phyloP scores from a whole-genome alignment of 2,888 invertebrate genomes.

The Arctia plantaginis region DNA sequence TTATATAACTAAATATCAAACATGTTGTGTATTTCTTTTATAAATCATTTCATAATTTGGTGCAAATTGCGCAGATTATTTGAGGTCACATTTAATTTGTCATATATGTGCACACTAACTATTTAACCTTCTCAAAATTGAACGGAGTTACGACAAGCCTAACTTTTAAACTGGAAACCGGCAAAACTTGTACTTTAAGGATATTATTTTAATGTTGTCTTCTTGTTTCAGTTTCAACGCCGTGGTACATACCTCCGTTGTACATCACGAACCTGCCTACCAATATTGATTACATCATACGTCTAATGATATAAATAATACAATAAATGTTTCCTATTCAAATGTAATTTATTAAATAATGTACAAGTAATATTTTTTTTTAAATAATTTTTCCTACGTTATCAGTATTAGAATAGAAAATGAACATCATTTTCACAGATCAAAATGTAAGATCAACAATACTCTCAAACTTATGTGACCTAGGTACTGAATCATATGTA shows the following conservation, averaged over 20 bases:
- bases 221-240: slow-evolving; percentile 71
- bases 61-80: slow-evolving; percentile 2
- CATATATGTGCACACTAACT: slow-evolving; percentile 2
- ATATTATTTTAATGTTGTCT: neutral
- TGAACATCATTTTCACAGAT: neutral
- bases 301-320: slow-evolving; percentile 16
- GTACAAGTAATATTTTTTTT: neutral
- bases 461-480: too few species aligned
- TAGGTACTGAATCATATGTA: slow-evolving; percentile 7
- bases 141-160: neutral
- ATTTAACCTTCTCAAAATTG: slow-evolving; percentile 13
- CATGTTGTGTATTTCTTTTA: neutral
- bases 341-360: slow-evolving; percentile 27
- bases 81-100: slow-evolving; percentile 6
- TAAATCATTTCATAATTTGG: slow-evolving; percentile 2
- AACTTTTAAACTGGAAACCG: neutral
- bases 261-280: slow-evolving; percentile 66
- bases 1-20: neutral
- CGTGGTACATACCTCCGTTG: slow-evolving; percentile 72
- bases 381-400: neutral
- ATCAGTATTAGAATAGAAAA: neutral
- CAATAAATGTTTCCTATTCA: slow-evolving; percentile 50
- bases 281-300: slow-evolving; percentile 52
- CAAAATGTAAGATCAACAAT: slow-evolving; percentile 1
- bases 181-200: slow-evolving; percentile 1